These are phyloP conservation scores for Calephelis nemesis DNA, from an alignment of 1,140 invertebrate genomes.

Conservation along the genomic window DNA sequence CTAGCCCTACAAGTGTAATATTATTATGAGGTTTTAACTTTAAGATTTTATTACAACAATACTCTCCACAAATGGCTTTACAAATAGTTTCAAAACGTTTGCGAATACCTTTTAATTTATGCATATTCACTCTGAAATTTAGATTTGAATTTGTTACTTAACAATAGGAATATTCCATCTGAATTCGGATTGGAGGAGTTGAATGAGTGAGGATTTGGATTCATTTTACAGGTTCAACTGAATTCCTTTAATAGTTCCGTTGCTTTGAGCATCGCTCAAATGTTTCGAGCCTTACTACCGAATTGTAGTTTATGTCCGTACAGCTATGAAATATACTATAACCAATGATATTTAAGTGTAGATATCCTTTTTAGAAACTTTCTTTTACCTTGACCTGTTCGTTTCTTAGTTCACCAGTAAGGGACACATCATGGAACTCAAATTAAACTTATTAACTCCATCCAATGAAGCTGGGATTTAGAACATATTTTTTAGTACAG, in stretches of 20 bases:
- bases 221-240: slow-evolving; percentile 56
- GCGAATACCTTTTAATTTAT: slow-evolving; percentile 75
- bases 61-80: slow-evolving; percentile 33
- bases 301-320: slow-evolving; percentile 23
- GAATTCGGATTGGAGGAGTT: slow-evolving; percentile 68
- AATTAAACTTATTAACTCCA: no score
- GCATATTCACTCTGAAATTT: slow-evolving; percentile 56
- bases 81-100: slow-evolving; percentile 70
- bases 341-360: background rate
- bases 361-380: no score
- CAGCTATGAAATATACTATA: slow-evolving; percentile 14
- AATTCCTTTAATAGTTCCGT: slow-evolving; percentile 41
- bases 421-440: no score
- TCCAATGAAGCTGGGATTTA: no score
- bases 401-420: no score
- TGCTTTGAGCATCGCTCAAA: slow-evolving; percentile 32
- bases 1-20: no score
- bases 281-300: slow-evolving; percentile 24
- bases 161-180: slow-evolving; percentile 74
- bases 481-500: no score
- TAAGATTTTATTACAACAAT: background rate
- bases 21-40: background rate
- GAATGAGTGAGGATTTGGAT: slow-evolving; percentile 67
- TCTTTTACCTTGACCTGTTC: no score
- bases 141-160: slow-evolving; percentile 69